Evolutionary conservation across 30 jellyfish, hydroid and myxozoan species (phyloP).

Genomic region (Phacellophora camtschatica): DNA sequence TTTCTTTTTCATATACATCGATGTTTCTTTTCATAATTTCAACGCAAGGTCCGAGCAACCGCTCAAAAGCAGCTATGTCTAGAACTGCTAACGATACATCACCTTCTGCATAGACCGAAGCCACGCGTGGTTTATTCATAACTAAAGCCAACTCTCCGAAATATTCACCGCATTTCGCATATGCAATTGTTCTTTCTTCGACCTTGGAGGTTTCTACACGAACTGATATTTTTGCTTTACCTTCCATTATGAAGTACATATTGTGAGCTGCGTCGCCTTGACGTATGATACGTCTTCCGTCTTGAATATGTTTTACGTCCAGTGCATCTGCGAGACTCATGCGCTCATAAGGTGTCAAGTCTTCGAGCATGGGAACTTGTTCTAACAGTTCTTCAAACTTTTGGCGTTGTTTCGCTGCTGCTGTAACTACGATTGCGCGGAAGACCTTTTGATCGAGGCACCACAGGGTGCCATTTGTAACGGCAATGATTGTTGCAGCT

Average conservation of each 20-base stretch:
- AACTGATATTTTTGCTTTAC: slow-evolving; percentile 80
- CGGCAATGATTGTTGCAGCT: slow-evolving; percentile 95
- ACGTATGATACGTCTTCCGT: slow-evolving; percentile 71
- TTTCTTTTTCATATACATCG: slow-evolving; percentile 79
- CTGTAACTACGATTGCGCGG: slow-evolving; percentile 83
- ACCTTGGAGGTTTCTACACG: slow-evolving; percentile 45
- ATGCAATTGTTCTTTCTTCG: slow-evolving; percentile 74
- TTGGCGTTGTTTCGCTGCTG: slow-evolving; percentile 87
- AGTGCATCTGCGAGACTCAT: slow-evolving; percentile 96
- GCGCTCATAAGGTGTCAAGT: slow-evolving; percentile 81
- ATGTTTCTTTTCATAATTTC: slow-evolving; percentile 91
- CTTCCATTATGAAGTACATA: slow-evolving; percentile 94
- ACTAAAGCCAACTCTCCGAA: slow-evolving; percentile 96
- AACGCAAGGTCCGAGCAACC: slow-evolving; percentile 96
- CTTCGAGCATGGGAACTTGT: slow-evolving; percentile 83
- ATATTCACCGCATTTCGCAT: slow-evolving; percentile 78
- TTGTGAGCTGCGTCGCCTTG: slow-evolving; percentile 85
- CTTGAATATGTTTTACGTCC: slow-evolving; percentile 46
- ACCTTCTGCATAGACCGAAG: slow-evolving; percentile 92
- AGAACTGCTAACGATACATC: slow-evolving; percentile 74
- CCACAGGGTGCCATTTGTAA: slow-evolving; percentile 85
- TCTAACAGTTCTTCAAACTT: slow-evolving; percentile 83
- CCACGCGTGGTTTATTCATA: slow-evolving; percentile 91
- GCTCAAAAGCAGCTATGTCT: slow-evolving; percentile 93
- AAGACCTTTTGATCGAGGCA: slow-evolving; percentile 95